These are phyloP conservation scores for Oreotrochilus melanogaster DNA, from an alignment of 2,113 vertebrate genomes.

Conservation along the genomic window DNA sequence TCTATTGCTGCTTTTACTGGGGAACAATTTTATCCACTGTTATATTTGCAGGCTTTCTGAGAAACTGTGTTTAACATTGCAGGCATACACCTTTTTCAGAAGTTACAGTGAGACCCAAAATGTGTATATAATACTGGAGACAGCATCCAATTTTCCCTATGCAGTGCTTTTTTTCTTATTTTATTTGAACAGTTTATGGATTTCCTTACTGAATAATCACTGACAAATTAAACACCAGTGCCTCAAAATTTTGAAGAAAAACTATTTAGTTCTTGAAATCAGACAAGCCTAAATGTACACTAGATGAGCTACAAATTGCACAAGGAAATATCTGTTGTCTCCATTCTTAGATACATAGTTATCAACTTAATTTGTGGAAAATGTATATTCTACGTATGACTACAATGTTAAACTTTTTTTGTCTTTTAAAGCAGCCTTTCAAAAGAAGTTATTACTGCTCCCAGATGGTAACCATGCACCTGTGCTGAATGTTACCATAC, in stretches of 20 bases:
- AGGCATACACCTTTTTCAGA: background rate
- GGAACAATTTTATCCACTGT: background rate
- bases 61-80: background rate
- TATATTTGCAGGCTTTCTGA: background rate
- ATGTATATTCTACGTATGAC: background rate
- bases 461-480: background rate
- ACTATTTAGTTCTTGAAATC: background rate
- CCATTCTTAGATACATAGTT: rapidly evolving
- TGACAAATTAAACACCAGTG: background rate
- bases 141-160: background rate
- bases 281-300: background rate
- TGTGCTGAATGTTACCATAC: background rate
- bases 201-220: background rate
- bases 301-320: background rate
- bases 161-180: background rate
- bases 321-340: background rate
- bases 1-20: background rate
- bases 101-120: background rate
- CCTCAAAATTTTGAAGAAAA: background rate
- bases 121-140: background rate
- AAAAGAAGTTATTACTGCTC: background rate
- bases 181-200: background rate
- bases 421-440: background rate
- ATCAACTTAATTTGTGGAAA: background rate
- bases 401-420: background rate